These are phyloP conservation scores for Oceanites oceanicus DNA, from an alignment of 2,113 vertebrate genomes.

Conservation along the genomic window DNA sequence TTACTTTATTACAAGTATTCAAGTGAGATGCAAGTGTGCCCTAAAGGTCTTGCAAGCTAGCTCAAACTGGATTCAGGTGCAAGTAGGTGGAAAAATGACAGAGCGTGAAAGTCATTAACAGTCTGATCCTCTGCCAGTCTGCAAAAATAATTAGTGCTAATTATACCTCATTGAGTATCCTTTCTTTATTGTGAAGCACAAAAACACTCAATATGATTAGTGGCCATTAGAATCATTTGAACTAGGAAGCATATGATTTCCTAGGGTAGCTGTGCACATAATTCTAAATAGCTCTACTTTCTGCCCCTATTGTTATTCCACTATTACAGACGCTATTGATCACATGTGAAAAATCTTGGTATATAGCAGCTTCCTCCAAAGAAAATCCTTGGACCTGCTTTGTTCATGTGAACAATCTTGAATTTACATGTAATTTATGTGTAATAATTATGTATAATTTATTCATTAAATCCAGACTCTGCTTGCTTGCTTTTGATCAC, in stretches of 20 bases:
- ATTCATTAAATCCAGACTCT: background rate
- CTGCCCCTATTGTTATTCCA: background rate
- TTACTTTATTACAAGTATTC: background rate
- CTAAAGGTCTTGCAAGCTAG: background rate
- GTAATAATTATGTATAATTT: background rate
- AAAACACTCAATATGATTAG: background rate
- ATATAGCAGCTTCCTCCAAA: background rate
- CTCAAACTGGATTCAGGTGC: background rate
- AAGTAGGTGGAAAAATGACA: background rate
- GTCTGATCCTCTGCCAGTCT: background rate
- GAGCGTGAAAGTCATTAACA: background rate
- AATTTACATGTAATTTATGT: background rate
- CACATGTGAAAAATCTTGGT: background rate
- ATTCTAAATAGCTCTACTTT: background rate
- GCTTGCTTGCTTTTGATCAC: background rate
- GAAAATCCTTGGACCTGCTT: background rate
- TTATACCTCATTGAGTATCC: background rate
- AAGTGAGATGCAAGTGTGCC: background rate
- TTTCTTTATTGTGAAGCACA: background rate
- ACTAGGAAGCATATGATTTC: background rate
- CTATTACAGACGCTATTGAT: background rate
- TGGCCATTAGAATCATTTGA: background rate
- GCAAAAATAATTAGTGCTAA: background rate
- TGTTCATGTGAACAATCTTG: background rate
- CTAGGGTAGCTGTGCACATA: background rate